These are phyloP conservation scores for Drosophila nannoptera DNA, from an alignment of 1,140 invertebrate species.

Conservation along the genomic window DNA sequence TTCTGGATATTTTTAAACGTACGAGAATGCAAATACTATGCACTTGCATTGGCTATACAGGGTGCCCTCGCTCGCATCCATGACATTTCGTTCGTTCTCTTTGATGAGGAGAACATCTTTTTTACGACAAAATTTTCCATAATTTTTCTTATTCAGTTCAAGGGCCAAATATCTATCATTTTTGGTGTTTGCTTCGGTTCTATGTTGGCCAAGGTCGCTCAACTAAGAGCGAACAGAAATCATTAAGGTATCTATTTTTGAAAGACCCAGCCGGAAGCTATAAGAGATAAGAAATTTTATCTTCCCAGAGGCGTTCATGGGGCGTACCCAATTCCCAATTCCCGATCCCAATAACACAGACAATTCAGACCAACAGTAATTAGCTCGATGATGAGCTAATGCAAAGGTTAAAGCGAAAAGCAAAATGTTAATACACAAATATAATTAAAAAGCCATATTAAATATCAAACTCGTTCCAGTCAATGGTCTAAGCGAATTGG, in stretches of 20 bases:
- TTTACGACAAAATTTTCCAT: background rate
- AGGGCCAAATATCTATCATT: slow-evolving; percentile 32
- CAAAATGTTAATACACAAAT: background rate
- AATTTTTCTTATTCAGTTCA: slow-evolving; percentile 15
- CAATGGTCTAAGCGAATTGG: slow-evolving; percentile 8
- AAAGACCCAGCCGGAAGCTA: background rate
- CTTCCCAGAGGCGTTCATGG: slow-evolving; percentile 1
- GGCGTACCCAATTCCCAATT: slow-evolving; percentile 18
- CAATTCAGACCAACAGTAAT: background rate
- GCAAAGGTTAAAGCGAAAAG: no score
- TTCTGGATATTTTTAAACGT: slow-evolving; percentile 24
- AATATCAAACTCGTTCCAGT: slow-evolving; percentile 21
- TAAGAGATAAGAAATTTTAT: slow-evolving; percentile 27
- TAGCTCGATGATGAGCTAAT: background rate
- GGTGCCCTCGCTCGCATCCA: background rate
- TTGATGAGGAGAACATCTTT: background rate
- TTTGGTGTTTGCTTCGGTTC: background rate
- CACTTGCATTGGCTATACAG: slow-evolving; percentile 3
- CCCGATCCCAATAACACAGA: no score
- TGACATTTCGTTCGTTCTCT: background rate
- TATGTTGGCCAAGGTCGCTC: slow-evolving; percentile 29
- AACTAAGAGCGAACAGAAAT: slow-evolving; percentile 21
- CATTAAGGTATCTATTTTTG: slow-evolving; percentile 14
- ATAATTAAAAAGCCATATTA: background rate
- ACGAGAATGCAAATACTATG: slow-evolving; percentile 24